Conservation (phyloP, 2,888 invertebrate genomes). For the Parapristionchus giblindavisi region DNA sequence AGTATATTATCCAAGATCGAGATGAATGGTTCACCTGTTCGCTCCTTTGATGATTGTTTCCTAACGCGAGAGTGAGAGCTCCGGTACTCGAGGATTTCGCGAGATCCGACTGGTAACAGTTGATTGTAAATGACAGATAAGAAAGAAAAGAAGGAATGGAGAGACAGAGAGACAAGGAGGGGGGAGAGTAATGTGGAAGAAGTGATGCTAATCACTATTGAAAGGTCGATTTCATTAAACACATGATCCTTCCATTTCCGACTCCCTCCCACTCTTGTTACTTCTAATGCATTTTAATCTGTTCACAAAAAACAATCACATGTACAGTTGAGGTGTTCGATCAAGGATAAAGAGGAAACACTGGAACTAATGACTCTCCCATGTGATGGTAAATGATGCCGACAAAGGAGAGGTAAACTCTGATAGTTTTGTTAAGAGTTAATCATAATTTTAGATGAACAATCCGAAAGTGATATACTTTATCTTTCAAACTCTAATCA, state of each 20-base stretch:
- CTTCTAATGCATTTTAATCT: background rate
- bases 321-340: background rate
- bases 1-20: too few species aligned
- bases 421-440: too few species aligned
- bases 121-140: too few species aligned
- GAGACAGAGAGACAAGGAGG: background rate
- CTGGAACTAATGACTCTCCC: too few species aligned
- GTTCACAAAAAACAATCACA: slow-evolving; percentile 2
- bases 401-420: too few species aligned
- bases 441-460: too few species aligned
- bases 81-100: slow-evolving; percentile 36
- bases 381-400: background rate
- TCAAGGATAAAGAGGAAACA: background rate
- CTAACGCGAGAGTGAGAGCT: background rate
- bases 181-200: too few species aligned
- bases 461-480: too few species aligned
- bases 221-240: slow-evolving; percentile 11
- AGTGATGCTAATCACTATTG: slow-evolving; percentile 29
- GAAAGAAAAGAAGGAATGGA: slow-evolving; percentile 1
- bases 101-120: slow-evolving; percentile 36
- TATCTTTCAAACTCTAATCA: too few species aligned
- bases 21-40: slow-evolving; percentile 14
- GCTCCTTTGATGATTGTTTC: background rate
- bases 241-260: slow-evolving; percentile 10
- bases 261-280: background rate